Conservation (phyloP, 1,140 invertebrate species). For the Micrasema longulum region DNA sequence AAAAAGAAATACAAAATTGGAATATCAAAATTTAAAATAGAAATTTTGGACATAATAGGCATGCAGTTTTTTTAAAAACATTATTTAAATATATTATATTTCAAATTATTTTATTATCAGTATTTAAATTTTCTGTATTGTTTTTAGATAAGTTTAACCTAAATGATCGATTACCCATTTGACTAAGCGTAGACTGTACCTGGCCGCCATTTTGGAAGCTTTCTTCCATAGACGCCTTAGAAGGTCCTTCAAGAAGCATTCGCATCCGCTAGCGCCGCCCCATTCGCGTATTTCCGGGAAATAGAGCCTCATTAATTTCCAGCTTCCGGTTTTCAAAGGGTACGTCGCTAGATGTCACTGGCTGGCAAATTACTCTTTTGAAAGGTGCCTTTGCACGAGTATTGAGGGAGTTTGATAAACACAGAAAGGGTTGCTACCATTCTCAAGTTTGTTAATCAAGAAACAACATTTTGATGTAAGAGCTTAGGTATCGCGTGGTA, state of each 20-base stretch:
- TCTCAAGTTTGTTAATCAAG: slow-evolving; percentile 19
- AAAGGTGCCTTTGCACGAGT: slow-evolving; percentile 1
- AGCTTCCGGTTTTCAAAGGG: slow-evolving; percentile 17
- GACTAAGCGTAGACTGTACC: neutral
- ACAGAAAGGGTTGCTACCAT: slow-evolving; percentile 4
- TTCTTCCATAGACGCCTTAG: neutral
- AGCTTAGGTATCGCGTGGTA: no score
- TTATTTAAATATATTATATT: neutral
- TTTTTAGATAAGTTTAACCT: no score
- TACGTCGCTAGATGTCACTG: slow-evolving; percentile 25
- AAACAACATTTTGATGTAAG: slow-evolving; percentile 19
- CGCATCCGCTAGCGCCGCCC: slow-evolving; percentile 5
- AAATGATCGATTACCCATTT: no score
- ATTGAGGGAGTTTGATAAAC: slow-evolving; percentile 7
- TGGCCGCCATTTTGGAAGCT: neutral
- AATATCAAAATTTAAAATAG: no score
- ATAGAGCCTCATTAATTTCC: slow-evolving; percentile 28
- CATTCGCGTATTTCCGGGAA: slow-evolving; percentile 34
- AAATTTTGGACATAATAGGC: no score
- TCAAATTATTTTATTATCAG: neutral
- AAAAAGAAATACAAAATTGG: no score
- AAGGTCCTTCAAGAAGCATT: neutral
- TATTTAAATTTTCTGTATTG: no score
- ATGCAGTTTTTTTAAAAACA: no score
- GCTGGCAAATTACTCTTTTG: slow-evolving; percentile 35